Conservation (phyloP, 1,140 invertebrate species). For the Drosophila mayri region DNA sequence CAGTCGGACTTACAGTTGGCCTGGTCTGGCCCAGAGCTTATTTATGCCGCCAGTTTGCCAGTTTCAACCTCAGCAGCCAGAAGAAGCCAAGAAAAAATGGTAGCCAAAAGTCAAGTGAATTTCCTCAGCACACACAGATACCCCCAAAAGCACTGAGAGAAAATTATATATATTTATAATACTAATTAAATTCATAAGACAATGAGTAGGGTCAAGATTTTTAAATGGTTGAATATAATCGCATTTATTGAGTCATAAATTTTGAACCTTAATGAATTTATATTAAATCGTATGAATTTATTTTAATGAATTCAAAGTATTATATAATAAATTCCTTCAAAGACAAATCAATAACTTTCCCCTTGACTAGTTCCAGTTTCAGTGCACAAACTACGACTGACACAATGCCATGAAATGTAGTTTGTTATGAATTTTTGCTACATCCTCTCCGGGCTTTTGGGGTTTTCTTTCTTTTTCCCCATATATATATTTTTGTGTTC, state of each 20-base stretch:
- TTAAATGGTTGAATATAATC: too few species aligned
- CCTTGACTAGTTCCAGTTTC: not conserved
- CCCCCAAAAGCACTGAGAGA: constrained; percentile 30
- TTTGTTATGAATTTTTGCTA: constrained; percentile 80
- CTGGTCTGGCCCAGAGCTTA: constrained; percentile 55
- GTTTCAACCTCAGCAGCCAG: constrained; percentile 34
- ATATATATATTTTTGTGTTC: constrained; percentile 10
- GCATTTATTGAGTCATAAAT: too few species aligned
- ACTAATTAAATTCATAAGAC: too few species aligned
- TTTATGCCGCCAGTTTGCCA: constrained; percentile 60
- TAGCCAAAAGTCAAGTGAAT: constrained; percentile 82
- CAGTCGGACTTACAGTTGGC: constrained; percentile 35
- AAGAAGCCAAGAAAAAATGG: constrained; percentile 55
- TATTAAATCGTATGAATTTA: too few species aligned
- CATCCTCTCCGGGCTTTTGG: constrained; percentile 69
- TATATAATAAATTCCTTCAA: not conserved
- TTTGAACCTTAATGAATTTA: too few species aligned
- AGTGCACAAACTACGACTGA: constrained; percentile 12
- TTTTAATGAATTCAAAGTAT: not conserved
- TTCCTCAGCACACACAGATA: constrained; percentile 61
- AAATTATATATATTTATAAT: too few species aligned
- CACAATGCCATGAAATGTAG: constrained; percentile 72
- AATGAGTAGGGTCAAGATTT: too few species aligned
- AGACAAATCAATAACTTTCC: not conserved
- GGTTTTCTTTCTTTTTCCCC: constrained; percentile 18